A percentile compares a stretch with the other conserved stretches of the same genome.
Conservation (phyloP, 1,140 invertebrate species). For the Pachyrhynchus sulphureomaculatus region DNA sequence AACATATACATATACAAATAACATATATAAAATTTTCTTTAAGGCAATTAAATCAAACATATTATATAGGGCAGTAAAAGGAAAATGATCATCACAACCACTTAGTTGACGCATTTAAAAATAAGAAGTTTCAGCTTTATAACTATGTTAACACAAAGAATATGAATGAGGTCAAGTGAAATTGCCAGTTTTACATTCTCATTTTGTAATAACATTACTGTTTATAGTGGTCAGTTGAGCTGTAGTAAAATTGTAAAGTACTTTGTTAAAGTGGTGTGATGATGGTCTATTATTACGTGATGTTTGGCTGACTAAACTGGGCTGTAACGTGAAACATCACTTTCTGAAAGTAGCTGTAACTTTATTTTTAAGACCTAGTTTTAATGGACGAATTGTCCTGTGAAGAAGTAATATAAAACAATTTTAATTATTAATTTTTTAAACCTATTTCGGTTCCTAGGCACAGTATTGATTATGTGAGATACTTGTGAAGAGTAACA, state of each 20-base stretch:
- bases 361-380: neutral
- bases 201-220: conserved; percentile 1
- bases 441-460: too few relatives aligned
- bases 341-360: neutral
- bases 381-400: neutral
- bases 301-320: conserved; percentile 5
- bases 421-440: neutral
- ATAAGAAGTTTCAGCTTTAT: too few relatives aligned
- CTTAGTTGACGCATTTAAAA: too few relatives aligned
- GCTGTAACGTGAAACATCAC: neutral
- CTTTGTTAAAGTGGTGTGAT: too few relatives aligned
- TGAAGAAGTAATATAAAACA: neutral
- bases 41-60: too few relatives aligned
- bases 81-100: too few relatives aligned
- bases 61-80: too few relatives aligned
- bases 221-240: conserved; percentile 10
- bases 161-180: conserved; percentile 13
- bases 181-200: conserved; percentile 10
- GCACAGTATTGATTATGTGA: too few relatives aligned
- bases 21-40: too few relatives aligned
- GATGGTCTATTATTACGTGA: conserved; percentile 14
- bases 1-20: too few relatives aligned
- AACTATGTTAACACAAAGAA: conserved; percentile 7
- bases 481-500: too few relatives aligned
- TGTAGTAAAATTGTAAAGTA: conserved; percentile 6